A percentile compares a stretch with the other conserved stretches of the same genome.
Evolutionary conservation across 1,140 invertebrate genomes (phyloP).

Genomic region (Paraescarpia echinospica): DNA sequence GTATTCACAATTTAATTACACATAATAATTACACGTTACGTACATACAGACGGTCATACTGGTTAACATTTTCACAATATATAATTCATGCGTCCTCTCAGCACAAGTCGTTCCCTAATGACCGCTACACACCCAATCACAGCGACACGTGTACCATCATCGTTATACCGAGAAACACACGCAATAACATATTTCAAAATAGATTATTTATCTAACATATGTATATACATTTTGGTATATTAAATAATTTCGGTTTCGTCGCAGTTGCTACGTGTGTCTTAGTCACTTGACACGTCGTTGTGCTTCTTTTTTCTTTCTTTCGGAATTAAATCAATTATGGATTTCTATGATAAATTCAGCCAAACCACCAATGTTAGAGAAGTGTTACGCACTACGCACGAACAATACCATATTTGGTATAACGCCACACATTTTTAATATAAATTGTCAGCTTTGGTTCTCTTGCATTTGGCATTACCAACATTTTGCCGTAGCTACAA

Average conservation of each 20-base stretch:
- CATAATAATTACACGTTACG: not conserved
- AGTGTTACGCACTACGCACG: not conserved
- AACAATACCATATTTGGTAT: too few species aligned
- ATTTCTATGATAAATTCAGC: not conserved
- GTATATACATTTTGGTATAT: not conserved
- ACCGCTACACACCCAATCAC: not conserved
- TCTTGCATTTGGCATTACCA: not conserved
- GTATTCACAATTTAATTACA: not conserved
- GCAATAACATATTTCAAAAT: not conserved
- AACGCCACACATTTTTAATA: too few species aligned
- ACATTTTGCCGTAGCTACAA: not conserved
- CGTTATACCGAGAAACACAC: not conserved
- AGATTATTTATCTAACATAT: not conserved
- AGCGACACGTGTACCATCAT: not conserved
- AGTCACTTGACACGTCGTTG: not conserved
- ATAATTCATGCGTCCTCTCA: not conserved
- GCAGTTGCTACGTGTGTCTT: not conserved
- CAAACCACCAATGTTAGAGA: not conserved
- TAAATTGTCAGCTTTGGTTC: not conserved
- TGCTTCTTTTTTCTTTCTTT: not conserved
- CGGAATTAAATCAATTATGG: not conserved
- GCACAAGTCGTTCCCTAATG: too few species aligned
- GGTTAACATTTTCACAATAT: not conserved
- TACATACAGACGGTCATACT: not conserved
- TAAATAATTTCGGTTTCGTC: not conserved